Evolutionary conservation across 1,140 invertebrate species (phyloP).

Genomic region (Diabrotica undecimpunctata): DNA sequence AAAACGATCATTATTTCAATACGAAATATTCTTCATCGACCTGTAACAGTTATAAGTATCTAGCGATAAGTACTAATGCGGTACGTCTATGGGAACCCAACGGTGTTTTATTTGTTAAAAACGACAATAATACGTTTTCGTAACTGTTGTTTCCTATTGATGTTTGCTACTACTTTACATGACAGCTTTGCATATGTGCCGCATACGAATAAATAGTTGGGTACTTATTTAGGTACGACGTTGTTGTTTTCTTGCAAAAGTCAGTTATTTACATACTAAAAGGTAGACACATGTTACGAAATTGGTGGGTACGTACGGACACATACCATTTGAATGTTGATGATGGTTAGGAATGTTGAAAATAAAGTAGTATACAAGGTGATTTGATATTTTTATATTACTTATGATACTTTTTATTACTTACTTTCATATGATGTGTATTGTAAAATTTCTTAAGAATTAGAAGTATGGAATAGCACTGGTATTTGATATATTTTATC

Average conservation of each 20-base stretch:
- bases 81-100: neutral
- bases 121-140: neutral
- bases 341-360: no score
- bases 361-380: no score
- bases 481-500: no score
- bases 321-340: neutral
- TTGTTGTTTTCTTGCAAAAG: neutral
- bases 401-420: no score
- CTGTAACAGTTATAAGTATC: neutral
- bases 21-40: neutral
- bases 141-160: neutral
- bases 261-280: neutral
- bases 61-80: neutral
- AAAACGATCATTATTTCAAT: neutral
- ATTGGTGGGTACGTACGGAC: neutral
- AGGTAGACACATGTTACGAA: neutral
- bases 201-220: neutral
- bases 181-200: neutral
- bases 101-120: neutral
- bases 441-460: no score
- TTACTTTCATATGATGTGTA: no score
- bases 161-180: conserved; percentile 1
- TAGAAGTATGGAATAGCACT: no score
- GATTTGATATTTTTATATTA: no score
- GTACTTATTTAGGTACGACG: neutral